Evolutionary conservation across 2,888 invertebrate species (phyloP), one percentile per base, ranked within the genome.

Genomic region (Ptilodon capucinus): DNA sequence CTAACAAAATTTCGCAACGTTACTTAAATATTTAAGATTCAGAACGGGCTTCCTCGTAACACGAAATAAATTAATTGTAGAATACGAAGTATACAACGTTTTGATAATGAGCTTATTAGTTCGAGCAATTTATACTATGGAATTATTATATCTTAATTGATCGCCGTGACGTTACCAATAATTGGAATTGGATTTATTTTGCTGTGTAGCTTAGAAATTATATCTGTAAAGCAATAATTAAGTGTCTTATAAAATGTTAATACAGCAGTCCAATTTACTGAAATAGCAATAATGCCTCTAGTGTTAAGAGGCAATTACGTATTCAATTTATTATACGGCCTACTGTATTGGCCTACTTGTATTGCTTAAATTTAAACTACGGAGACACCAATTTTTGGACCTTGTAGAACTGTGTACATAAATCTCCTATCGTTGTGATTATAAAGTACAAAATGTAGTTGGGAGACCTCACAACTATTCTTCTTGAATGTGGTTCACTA

Each of bases 401-500:
- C 62, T 64, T 64, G 46, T 61, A 56, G 57, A 60, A 57, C 56
- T 64, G 69, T 76, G 73, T 78, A 71, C 65, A 76, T 71, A 71
- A 71, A 72, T 75, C 64, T 67, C 69, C 69, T 70, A 50, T 64
- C 77, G 80, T 75, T 77, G 84, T 86, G 88, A 85, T 84, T 78
- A 71, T 73, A 80, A 84, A 89, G 88, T 87, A 88, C 88, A 89
- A 89, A 87, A 66, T n/a, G 60, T 71, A 74, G 75, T 74, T 68
- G 80, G 76, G 74, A 70, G 68, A 73, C 71, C 73, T 74, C 71
- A 59, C 64, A 58, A 62, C 46, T 54, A 56, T 52, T 44, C 43
- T 44, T 51, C 18, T 48, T 40, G 44, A 62, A 44, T 53, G 55
- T 40, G 52, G 49, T 38, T 49, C 39, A 48, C 43, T 46, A 39